Base-by-base conservation (phyloP, 2,888 invertebrate genomes). In the Noctua janthina region DNA sequence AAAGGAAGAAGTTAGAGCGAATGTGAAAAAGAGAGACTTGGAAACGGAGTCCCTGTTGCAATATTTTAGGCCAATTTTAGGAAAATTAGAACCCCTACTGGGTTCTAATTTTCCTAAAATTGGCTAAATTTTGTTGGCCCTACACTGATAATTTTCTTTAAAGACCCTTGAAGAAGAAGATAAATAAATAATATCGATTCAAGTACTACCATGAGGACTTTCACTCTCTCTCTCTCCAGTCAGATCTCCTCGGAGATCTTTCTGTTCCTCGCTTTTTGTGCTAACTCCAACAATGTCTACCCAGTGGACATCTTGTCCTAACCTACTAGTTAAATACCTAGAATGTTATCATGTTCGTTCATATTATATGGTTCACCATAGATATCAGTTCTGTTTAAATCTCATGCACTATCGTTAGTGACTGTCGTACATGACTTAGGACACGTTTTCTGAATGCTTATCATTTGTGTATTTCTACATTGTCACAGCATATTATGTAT, bases 401-500 rank as follows among this genome's bases (percentile, higher is more conserved):
- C 20, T 39, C 46, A 78, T 83, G 10, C 62, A 17, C 64, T 85
- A 79, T 70, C 67, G 11, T 68, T 70, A 72, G 83, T 75, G 69
- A 59, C 69, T 39, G n/a, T 77, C n/a, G 87, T 75, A 87, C 89
- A 85, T 89, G 87, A 71, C 84, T 83, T 68, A 29, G 72, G 81
- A 79, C 88, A 89, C 85, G 86, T 87, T 76, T 80, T 46, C 49
- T 39, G n/a, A 46, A 17, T 59, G 35, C 74, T 90, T 89, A 88
- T 90, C 84, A 85, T 73, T 84, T 78, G 56, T 85, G 70, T 81
- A 78, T 87, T 73, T 81, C 76, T 67, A 83, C 64, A 78, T 79
- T 71, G 76, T 85, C 70, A 46, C 70, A 39, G 13, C 56, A 64
- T 69, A 72, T 59, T 73, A 13, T 70, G 43, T 62, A 49, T 79